Conservation (phyloP, 2,888 invertebrate genomes). For the Cynaeus angustus region DNA sequence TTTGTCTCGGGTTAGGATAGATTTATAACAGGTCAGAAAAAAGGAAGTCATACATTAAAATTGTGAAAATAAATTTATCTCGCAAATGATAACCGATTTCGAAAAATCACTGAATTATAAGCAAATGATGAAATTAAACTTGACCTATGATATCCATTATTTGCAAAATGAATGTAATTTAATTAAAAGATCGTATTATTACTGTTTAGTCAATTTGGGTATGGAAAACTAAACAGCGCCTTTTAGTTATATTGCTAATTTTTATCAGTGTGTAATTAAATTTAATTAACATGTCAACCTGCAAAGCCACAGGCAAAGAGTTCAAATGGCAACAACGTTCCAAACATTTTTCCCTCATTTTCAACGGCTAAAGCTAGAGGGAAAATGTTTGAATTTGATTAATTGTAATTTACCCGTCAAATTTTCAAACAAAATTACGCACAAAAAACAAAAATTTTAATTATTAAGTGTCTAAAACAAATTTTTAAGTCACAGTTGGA, state of each 20-base stretch:
- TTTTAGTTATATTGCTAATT: not conserved
- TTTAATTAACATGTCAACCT: not conserved
- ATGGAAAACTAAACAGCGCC: not conserved
- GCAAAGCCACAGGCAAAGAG: not conserved
- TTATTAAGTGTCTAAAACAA: too few relatives aligned
- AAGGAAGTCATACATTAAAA: slow-evolving; percentile 13
- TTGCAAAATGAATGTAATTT: not conserved
- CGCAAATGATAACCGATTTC: not conserved
- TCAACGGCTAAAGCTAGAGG: not conserved
- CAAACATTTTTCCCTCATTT: not conserved
- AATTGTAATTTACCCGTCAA: too few relatives aligned
- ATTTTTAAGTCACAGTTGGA: too few relatives aligned
- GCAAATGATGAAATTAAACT: too few relatives aligned
- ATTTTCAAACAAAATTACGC: too few relatives aligned
- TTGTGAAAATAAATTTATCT: not conserved
- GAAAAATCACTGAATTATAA: too few relatives aligned
- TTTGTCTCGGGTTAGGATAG: slow-evolving; percentile 17
- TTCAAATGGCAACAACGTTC: too few relatives aligned
- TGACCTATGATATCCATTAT: not conserved
- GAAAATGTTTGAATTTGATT: too few relatives aligned
- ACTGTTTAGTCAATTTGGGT: not conserved
- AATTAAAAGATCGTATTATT: not conserved
- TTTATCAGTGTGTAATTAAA: not conserved
- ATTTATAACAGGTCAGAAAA: slow-evolving; percentile 21
- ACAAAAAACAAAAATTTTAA: too few relatives aligned